Conservation (phyloP, 1,140 invertebrate species). For the Charaxes varanes region DNA sequence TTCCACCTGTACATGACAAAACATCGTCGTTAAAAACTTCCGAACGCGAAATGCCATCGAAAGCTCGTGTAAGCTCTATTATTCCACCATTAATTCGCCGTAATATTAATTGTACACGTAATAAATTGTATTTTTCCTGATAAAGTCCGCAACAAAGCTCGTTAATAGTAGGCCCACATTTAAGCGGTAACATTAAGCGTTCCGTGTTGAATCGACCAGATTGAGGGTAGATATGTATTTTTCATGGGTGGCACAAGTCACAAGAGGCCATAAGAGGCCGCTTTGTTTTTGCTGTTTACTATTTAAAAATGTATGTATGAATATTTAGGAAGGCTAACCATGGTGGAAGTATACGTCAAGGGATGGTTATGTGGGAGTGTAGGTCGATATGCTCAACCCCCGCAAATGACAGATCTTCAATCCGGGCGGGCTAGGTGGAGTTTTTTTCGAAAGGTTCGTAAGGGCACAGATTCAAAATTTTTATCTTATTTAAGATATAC, state of each 20-base stretch:
- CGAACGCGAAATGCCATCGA: slow-evolving; percentile 8
- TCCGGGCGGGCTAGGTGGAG: no score
- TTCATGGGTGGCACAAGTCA: slow-evolving; percentile 6
- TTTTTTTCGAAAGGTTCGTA: no score
- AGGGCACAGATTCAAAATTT: no score
- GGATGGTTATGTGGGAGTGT: no score
- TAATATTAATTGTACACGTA: slow-evolving; percentile 37
- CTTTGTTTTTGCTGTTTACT: no score
- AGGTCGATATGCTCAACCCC: no score
- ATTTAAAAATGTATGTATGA: no score
- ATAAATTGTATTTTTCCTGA: slow-evolving; percentile 37
- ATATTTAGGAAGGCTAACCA: no score
- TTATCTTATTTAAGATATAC: no score
- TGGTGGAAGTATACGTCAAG: no score
- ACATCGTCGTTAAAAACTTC: slow-evolving; percentile 1
- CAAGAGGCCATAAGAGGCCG: no score
- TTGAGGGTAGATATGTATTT: slow-evolving; percentile 50
- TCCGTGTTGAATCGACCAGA: slow-evolving; percentile 45
- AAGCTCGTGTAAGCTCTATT: slow-evolving; percentile 10
- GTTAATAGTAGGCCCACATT: slow-evolving; percentile 41
- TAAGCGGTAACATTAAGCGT: slow-evolving; percentile 46
- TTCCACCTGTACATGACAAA: slow-evolving; percentile 6
- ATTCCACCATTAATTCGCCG: slow-evolving; percentile 26
- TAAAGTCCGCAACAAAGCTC: slow-evolving; percentile 32
- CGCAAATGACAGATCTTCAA: no score